phyloP scores from a whole-genome alignment of 92 coral and sea anemone genomes.

The Umimayanthus chanpuru region DNA sequence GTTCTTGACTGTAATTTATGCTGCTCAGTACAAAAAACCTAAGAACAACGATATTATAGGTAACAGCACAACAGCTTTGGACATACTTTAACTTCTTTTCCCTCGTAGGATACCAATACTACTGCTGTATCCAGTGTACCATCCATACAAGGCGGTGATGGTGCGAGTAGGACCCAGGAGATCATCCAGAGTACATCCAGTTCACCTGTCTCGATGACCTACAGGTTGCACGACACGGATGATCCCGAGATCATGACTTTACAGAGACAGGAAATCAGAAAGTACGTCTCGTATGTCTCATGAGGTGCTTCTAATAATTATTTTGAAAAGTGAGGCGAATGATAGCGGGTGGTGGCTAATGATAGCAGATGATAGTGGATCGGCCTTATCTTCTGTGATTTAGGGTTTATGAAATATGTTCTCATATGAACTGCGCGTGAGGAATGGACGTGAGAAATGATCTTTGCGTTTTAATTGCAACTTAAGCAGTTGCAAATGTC shows the following conservation, averaged over 20 bases:
- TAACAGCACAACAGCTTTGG: neutral
- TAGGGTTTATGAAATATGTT: too few species aligned
- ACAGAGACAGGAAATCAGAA: constrained; percentile 77
- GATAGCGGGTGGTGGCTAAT: neutral
- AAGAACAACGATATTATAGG: too few species aligned
- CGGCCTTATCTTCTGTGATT: too few species aligned
- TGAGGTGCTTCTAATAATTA: neutral
- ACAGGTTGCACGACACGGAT: constrained; percentile 48
- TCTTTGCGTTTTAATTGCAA: too few species aligned
- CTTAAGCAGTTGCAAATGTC: too few species aligned
- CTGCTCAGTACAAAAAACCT: too few species aligned
- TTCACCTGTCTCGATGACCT: constrained; percentile 64
- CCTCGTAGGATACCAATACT: neutral
- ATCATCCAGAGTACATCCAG: constrained; percentile 60
- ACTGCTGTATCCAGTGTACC: neutral
- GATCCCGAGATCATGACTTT: constrained; percentile 63
- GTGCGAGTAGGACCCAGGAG: constrained; percentile 64
- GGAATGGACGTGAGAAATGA: too few species aligned
- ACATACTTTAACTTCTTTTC: neutral
- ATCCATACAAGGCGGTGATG: constrained; percentile 42
- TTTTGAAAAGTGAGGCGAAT: neutral
- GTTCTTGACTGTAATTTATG: too few species aligned
- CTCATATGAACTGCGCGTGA: too few species aligned
- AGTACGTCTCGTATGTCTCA: constrained; percentile 43
- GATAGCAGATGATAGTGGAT: too few species aligned